Percentiles rank a stretch among this genome's conserved stretches.
phyloP scores from a whole-genome alignment of 2,888 invertebrate species.

The Mamestra brassicae region DNA sequence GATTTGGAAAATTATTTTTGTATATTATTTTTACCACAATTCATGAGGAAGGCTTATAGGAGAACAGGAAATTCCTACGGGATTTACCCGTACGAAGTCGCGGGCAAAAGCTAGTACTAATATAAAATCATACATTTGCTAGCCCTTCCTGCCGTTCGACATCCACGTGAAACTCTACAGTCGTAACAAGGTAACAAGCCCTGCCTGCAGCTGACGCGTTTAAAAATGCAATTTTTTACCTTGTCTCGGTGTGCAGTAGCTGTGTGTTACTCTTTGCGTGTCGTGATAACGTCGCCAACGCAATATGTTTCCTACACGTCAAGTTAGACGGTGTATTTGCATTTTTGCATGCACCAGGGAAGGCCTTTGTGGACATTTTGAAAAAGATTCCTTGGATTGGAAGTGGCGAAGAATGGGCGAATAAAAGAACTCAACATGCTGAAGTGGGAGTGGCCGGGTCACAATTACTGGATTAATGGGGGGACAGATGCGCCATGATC shows the following conservation, averaged over 20 bases:
- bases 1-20: too few relatives aligned
- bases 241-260: slow-evolving; percentile 53
- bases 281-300: slow-evolving; percentile 9
- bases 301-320: neutral
- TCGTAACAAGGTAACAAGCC: slow-evolving; percentile 66
- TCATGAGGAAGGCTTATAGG: too few relatives aligned
- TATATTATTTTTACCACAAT: too few relatives aligned
- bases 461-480: too few relatives aligned
- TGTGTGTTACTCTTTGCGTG: slow-evolving; percentile 39
- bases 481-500: too few relatives aligned
- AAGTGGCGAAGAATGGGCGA: too few relatives aligned
- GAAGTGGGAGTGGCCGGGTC: neutral
- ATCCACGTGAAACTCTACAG: slow-evolving; percentile 37
- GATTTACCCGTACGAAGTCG: too few relatives aligned
- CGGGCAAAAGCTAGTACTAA: too few relatives aligned
- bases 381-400: too few relatives aligned
- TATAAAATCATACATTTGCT: neutral
- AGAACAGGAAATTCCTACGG: too few relatives aligned
- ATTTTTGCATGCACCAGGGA: neutral
- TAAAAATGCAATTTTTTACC: slow-evolving; percentile 74
- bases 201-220: slow-evolving; percentile 72
- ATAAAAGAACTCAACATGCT: too few relatives aligned
- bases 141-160: slow-evolving; percentile 30
- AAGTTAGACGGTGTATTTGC: slow-evolving; percentile 1
- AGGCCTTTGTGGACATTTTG: neutral